Conservation (phyloP, 2,113 vertebrate genomes). For the Neogobius melanostomus region DNA sequence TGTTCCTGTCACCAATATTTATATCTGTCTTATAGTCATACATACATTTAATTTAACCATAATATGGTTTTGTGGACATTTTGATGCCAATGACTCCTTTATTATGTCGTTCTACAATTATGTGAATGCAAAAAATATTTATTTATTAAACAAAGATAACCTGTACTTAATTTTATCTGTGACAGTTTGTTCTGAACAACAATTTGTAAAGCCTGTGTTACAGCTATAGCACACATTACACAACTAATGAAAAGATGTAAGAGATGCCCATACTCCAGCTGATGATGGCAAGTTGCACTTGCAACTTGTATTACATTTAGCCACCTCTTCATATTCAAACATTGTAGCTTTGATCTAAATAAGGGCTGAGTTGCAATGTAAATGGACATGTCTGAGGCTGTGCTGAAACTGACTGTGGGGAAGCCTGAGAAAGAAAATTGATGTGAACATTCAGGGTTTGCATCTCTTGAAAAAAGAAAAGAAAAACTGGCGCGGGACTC, state of each 20-base stretch:
- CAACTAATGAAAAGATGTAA: neutral
- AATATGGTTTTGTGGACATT: neutral
- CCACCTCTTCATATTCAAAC: neutral
- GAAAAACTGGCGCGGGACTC: slow-evolving; percentile 1
- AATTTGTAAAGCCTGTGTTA: neutral
- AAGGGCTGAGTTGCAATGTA: too few species aligned
- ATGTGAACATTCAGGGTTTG: neutral
- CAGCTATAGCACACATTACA: neutral
- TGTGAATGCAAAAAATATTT: too few species aligned
- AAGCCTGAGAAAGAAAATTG: neutral
- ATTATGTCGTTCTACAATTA: neutral
- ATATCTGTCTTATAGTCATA: neutral
- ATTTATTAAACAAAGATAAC: neutral
- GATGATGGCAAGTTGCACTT: neutral
- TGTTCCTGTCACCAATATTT: slow-evolving; percentile 4
- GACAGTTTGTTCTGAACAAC: neutral
- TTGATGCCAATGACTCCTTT: neutral
- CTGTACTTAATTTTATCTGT: neutral
- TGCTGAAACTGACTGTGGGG: neutral
- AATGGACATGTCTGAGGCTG: too few species aligned
- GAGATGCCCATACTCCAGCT: neutral
- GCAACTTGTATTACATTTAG: neutral
- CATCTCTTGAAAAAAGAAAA: neutral
- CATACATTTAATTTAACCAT: too few species aligned
- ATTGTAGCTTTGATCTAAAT: too few species aligned